Base-by-base conservation (phyloP, 2,888 invertebrate species). In the Pediacus dermestoides region DNA sequence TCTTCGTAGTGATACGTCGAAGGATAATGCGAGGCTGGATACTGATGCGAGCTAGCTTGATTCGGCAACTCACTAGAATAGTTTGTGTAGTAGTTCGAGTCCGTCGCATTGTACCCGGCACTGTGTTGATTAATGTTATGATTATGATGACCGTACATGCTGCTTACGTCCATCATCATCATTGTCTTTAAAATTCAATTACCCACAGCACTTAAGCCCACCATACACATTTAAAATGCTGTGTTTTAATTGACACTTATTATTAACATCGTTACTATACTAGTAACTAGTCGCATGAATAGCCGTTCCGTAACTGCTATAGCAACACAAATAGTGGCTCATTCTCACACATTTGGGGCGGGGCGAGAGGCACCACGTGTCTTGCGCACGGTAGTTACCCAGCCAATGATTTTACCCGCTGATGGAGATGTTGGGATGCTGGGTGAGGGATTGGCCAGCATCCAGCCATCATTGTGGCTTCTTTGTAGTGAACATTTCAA, bases 91-190 rank as follows among this genome's bases (percentile, higher is more conserved):
- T 63, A 64, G 50, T 64, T 63, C 21, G 64, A 42, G 40, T 67
- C 67, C 36, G 63, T 46, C 37, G 63, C 55, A 57, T 66, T 63
- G 50, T 66, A 67, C 38, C 66, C 50, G 42, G 64, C 57, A 49
- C 57, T 57, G 50, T 74, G 76, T 68, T 78, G 66, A 55, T 58
- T 63, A 46, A 28, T 10, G 14, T 28, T 28, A 28, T 28, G 28
- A 23, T 23, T 23, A 23, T 61, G 63, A 58, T 65, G 78, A 66
- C 77, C 77, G 75, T 83, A 84, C 82, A 83, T 84, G 65, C 83
- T 84, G 65, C 83, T 81, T 76, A 85, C 76, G 77, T 85, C 84
- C 85, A 85, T 85, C 78, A 80, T 84, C 81, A 83, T 83, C 82
- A 82, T 83, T 60, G 57, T 66, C 28, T 13, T 9, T 23, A 23